Base-by-base conservation (phyloP, 2,888 invertebrate species). In the Rugalucina vietnamica region DNA sequence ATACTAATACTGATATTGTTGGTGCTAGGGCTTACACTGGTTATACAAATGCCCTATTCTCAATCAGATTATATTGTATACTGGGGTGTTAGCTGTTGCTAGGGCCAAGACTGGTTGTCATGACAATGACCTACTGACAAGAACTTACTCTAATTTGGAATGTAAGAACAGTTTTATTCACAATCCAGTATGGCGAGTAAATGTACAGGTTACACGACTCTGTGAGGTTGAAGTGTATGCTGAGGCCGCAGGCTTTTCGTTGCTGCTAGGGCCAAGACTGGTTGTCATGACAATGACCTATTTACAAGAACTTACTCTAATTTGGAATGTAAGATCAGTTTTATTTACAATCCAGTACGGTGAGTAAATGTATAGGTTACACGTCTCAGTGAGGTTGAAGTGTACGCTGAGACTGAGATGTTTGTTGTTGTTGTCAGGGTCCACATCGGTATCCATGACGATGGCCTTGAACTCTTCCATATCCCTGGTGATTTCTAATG, bases 91-190 rank as follows among this genome's bases (percentile, higher is more conserved):
- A n/a, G n/a, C n/a, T n/a, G n/a, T n/a, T n/a, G n/a, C n/a, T n/a
- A n/a, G n/a, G n/a, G n/a, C n/a, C n/a, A n/a, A n/a, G n/a, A n/a
- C n/a, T n/a, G n/a, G n/a, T n/a, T n/a, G n/a, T n/a, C n/a, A n/a
- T n/a, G n/a, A n/a, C n/a, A n/a, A n/a, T n/a, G n/a, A n/a, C n/a
- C n/a, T n/a, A n/a, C n/a, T n/a, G n/a, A n/a, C n/a, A n/a, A n/a
- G n/a, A n/a, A 86, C 93, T 94, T 94, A 97, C 97, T 96, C 97
- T 97, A 88, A 98, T 96, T 94, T 97, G 97, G 88, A 92, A 83
- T 29, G 93, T 93, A 14, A 94, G 89, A 74, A 93, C 94, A 36
- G 94, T 94, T 85, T 94, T 94, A 86, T 95, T 95, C 75, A 94
- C 91, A 78, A 95, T 90, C 95, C 95, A 95, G 89, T 94, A 95